Evolutionary conservation across 2,113 vertebrate species (phyloP).

Genomic region (Drymodes brunneopygia): DNA sequence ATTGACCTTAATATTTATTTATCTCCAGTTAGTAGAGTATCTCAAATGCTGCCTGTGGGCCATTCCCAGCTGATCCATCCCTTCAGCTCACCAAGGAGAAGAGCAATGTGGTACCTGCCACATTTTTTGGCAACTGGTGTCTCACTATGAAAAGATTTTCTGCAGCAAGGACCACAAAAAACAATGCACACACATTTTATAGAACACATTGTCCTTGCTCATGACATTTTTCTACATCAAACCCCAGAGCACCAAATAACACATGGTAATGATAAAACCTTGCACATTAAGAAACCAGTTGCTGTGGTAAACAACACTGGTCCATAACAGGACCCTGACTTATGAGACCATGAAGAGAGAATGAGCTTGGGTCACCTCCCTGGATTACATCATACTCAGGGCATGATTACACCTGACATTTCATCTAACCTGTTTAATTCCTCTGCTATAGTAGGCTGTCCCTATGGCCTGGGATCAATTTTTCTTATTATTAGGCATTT

Average conservation of each 20-base stretch:
- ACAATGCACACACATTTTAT: not conserved
- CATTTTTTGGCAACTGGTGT: too few species aligned
- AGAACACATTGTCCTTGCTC: not conserved
- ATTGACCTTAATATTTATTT: not conserved
- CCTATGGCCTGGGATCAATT: not conserved
- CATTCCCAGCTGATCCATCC: not conserved
- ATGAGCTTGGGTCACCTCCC: not conserved
- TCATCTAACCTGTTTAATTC: not conserved
- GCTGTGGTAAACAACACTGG: not conserved
- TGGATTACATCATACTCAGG: not conserved
- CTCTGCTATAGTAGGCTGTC: not conserved
- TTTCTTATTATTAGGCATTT: not conserved
- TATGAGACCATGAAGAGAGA: not conserved
- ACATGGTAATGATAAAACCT: not conserved
- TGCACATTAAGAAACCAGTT: not conserved
- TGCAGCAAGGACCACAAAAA: not conserved
- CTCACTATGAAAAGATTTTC: not conserved
- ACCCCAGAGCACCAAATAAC: not conserved
- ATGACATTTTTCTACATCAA: not conserved
- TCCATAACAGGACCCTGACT: not conserved
- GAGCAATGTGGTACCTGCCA: rapidly evolving
- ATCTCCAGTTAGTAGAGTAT: not conserved
- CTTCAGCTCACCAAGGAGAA: not conserved
- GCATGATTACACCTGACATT: not conserved
- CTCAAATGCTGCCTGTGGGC: not conserved